phyloP scores from a whole-genome alignment of 2,888 invertebrate species.

The Drosophila mimetica region DNA sequence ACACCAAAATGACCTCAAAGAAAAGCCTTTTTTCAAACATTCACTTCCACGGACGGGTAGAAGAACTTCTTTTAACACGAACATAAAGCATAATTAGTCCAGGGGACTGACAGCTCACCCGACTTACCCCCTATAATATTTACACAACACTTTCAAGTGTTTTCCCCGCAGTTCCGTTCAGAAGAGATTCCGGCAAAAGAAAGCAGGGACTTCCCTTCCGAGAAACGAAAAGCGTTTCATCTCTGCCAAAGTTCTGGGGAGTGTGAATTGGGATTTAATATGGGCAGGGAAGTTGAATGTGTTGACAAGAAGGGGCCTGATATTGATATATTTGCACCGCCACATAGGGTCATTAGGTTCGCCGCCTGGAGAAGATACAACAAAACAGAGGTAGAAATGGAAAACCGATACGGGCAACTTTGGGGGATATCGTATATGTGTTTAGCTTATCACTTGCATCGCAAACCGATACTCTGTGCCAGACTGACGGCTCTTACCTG shows the following conservation, averaged over 20 bases:
- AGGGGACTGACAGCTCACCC: constrained; percentile 43
- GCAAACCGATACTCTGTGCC: constrained; percentile 49
- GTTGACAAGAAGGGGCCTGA: constrained; percentile 51
- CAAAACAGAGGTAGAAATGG: constrained; percentile 59
- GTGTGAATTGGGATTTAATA: constrained; percentile 5
- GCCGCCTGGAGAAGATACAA: constrained; percentile 2
- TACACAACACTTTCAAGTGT: constrained; percentile 67
- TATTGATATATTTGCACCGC: constrained; percentile 65
- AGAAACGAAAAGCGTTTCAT: constrained; percentile 52
- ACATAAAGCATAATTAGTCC: constrained; percentile 67
- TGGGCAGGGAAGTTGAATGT: constrained; percentile 31
- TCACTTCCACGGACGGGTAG: constrained; percentile 20
- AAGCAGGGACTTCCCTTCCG: constrained; percentile 57
- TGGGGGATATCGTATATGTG: constrained; percentile 44
- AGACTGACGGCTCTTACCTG: constrained; percentile 11
- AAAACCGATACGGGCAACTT: constrained; percentile 53
- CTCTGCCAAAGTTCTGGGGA: constrained; percentile 10
- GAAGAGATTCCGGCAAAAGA: constrained; percentile 46
- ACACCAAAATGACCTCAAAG: constrained; percentile 27
- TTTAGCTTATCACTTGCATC: constrained; percentile 70
- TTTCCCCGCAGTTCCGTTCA: constrained; percentile 52
- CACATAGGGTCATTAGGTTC: constrained; percentile 41
- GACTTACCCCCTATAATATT: constrained; percentile 55
- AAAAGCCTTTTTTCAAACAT: constrained; percentile 10
- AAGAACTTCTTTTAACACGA: constrained; percentile 48